These are phyloP conservation scores for Chrysemys picta DNA, from an alignment of 2,113 vertebrate species.

Conservation along the genomic window DNA sequence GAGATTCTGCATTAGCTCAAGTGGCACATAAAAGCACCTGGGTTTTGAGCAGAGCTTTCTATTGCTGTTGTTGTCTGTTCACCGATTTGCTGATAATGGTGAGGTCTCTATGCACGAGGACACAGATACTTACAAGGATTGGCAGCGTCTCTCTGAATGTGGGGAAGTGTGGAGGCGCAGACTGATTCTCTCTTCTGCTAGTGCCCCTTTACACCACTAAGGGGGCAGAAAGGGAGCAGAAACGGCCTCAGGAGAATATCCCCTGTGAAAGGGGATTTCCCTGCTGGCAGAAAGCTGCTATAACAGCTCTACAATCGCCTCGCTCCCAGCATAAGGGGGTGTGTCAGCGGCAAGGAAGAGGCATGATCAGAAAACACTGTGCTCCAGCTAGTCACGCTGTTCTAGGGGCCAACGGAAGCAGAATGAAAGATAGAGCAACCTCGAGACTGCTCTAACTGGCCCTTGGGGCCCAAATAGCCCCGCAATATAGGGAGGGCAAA, in stretches of 20 bases:
- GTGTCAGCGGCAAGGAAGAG: neutral
- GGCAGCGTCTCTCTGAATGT: neutral
- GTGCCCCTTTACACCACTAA: neutral
- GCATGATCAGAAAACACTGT: accelerated
- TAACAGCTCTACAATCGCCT: neutral
- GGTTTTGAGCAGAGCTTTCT: neutral
- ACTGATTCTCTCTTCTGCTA: neutral
- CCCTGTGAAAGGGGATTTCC: neutral
- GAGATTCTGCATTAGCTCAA: neutral
- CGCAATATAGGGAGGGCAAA: neutral
- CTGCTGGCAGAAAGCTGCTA: neutral
- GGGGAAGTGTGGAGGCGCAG: neutral
- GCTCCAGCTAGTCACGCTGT: neutral
- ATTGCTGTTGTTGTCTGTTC: neutral
- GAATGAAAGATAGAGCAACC: neutral
- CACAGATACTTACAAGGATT: neutral
- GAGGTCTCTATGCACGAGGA: neutral
- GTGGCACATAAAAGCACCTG: neutral
- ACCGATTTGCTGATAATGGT: neutral
- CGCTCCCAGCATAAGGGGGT: accelerated
- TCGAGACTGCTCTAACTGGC: accelerated
- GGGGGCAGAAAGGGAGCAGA: neutral
- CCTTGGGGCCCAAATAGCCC: accelerated
- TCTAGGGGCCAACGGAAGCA: neutral
- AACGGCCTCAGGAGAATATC: neutral